These are phyloP conservation scores for Peromyscus eremicus DNA, from an alignment of 2,797 vertebrate species.

Conservation along the genomic window DNA sequence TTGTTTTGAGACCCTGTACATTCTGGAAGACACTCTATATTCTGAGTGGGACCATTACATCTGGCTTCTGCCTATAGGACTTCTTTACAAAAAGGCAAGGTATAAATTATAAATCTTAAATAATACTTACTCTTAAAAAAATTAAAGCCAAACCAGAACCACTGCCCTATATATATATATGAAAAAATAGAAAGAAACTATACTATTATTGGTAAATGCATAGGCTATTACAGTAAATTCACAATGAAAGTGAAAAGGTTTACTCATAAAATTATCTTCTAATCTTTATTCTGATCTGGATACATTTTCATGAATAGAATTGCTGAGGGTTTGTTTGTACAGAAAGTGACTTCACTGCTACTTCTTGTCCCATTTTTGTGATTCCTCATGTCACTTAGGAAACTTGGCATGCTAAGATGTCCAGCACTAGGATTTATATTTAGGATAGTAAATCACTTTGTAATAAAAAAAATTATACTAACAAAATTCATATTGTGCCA, in stretches of 20 bases:
- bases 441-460: conserved; percentile 69
- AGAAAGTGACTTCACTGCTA: conserved; percentile 60
- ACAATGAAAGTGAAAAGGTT: conserved; percentile 37
- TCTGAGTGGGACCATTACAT: conserved; percentile 52
- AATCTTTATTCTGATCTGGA: neutral
- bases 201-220: neutral
- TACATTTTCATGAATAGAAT: conserved; percentile 64
- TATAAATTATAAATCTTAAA: conserved; percentile 70
- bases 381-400: conserved; percentile 78
- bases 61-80: conserved; percentile 57
- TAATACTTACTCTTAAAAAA: neutral
- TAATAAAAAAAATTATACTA: conserved; percentile 75
- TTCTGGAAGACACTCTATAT: conserved; percentile 82
- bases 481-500: conserved; percentile 58
- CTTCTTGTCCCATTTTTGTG: conserved; percentile 68
- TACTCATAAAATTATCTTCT: neutral
- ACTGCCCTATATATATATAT: neutral
- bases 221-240: neutral
- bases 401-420: conserved; percentile 77
- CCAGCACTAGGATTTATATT: conserved; percentile 64
- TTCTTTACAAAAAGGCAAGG: conserved; percentile 55
- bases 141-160: conserved; percentile 63
- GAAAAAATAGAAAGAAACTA: conserved; percentile 2
- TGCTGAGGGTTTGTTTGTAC: conserved; percentile 74
- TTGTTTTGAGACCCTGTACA: conserved; percentile 81